Evolutionary conservation across 2,113 vertebrate genomes (phyloP), one percentile per base, ranked within the genome.

Genomic region (Dipodomys spectabilis): DNA sequence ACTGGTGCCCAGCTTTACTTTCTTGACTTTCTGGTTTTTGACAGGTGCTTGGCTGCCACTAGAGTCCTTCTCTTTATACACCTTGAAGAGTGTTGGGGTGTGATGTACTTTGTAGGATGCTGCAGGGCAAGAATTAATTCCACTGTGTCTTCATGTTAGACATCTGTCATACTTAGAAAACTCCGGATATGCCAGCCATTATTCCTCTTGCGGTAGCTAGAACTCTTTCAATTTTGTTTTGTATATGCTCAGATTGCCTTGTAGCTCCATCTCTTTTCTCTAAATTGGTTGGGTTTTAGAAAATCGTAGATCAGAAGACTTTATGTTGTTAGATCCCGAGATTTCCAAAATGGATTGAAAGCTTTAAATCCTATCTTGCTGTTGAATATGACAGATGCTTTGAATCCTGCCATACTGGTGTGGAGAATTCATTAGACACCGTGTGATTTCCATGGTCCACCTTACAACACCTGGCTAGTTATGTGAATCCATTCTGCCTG

Each of bases 281-380:
- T 83, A 73, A 79, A 45, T 88, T 82, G 11, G 35, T 35, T 91
- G 67, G 8, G 11, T 92, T 75, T 30, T 35, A 49, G 78, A n/a
- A 93, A 15, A 62, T 8, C 19, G 45, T 23, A 75, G 19, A 82
- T 78, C 9, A 80, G 35, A 86, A 86, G 15, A 74, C 62, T 74
- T 27, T 53, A 32, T 79, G 19, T 67, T 85, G 93, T 80, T 86
- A 72, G 53, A 2, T 23, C 49, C 25, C 73, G 15, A 92, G 67
- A 78, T 30, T 74, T 27, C 35, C 27, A 86, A 81, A 92, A 18
- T 86, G 6, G 86, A 68, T 53, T 75, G 27, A 92, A 87, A 73
- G 60, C 15, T 73, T 91, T 84, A 57, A 74, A 32, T 16, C 3
- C 8, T 74, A 32, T 53, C 23, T 45, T 79, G 60, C 30, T 35